Base-by-base conservation (phyloP, 2,113 vertebrate genomes). In the Zapornia atra region DNA sequence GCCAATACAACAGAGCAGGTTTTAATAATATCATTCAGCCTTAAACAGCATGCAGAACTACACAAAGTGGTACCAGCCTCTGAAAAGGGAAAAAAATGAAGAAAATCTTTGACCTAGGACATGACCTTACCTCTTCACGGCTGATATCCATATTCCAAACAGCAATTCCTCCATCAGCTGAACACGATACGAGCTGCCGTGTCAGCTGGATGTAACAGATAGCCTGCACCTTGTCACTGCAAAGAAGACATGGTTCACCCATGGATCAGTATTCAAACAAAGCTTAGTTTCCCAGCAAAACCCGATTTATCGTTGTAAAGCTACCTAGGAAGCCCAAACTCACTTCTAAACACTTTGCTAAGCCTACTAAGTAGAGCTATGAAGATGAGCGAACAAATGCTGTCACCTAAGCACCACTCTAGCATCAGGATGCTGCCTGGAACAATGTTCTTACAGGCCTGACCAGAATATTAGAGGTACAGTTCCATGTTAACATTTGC, bases 141-240 rank as follows among this genome's bases (percentile, higher is more conserved):
- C 97, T 98, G 11, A 99, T 97, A 87, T 99, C 99, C 99, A 99
- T 99, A 97, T 99, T 99, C 99, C 99, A 99, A 93, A 99, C 99
- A 3, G 99, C 99, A n/a, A 99, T 99, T 25, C 98, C 99, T 3
- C 99, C 99, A 53, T 99, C 99, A 2, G 98, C 98, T 16, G 99
- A 99, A 88, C 99, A 99, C 12, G 99, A 99, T 61, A 99, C 92
- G 42, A 99, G 92, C 98, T 99, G 99, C 71, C 99, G 96, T 5
- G 99, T 99, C 94, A 99, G 92, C 81, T 99, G 99, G 28, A 99
- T 96, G 97, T 99, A 99, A 46, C 99, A 98, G 88, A 99, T 69
- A 14, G 99, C 98, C 98, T 99, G 99, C 36, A 99, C 99, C 26
- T 98, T 98, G 97, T 99, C 99, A 85, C 99, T 99, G 97, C 7